Base-by-base conservation (phyloP, 2,113 vertebrate species). In the Chaetodon auriga region DNA sequence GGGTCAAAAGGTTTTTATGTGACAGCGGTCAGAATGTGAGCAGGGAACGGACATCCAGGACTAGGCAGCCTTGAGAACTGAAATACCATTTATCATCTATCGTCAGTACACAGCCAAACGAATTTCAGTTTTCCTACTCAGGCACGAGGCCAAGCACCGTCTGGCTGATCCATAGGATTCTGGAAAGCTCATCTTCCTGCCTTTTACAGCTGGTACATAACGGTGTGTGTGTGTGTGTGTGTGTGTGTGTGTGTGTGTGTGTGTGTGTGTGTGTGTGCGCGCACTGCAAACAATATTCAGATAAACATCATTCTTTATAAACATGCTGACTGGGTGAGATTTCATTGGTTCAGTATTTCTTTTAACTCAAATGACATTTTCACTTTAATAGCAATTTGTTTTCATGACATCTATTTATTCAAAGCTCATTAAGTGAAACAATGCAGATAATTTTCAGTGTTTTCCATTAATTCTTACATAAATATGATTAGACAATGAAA, bases 141-240 rank as follows among this genome's bases (percentile, higher is more conserved):
- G 89, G 86, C 81, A 45, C 13, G 54, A 78, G 38, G 80, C 87
- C 86, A 89, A 65, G 45, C 51, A 41, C 45, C 68, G 78, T 30
- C 82, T 68, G 85, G 66, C 75, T 78, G 84, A 93, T 75, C 83
- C 82, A 36, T 53, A 78, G 76, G 89, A 85, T 83, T 91, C 90
- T 90, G 90, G 75, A 91, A 82, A 90, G 68, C 80, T 86, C 36
- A 82, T 89, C 81, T 77, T 73, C 57, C 83, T 79, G 83, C 36
- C 25, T 85, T 81, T 90, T 58, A 81, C n/a, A 77, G 76, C 53
- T 14, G 61, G 54, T 45, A 21, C 53, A 84, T 12, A 18, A 48
- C 14, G 1, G 10, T 7, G 15, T 36, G 13, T 70, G 75, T 60
- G 51, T 4, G 7, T 54, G 30, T 81, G 25, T 83, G 46, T 45